Evolutionary conservation across 1,140 invertebrate genomes (phyloP).

Genomic region (Pollicipes pollicipes): DNA sequence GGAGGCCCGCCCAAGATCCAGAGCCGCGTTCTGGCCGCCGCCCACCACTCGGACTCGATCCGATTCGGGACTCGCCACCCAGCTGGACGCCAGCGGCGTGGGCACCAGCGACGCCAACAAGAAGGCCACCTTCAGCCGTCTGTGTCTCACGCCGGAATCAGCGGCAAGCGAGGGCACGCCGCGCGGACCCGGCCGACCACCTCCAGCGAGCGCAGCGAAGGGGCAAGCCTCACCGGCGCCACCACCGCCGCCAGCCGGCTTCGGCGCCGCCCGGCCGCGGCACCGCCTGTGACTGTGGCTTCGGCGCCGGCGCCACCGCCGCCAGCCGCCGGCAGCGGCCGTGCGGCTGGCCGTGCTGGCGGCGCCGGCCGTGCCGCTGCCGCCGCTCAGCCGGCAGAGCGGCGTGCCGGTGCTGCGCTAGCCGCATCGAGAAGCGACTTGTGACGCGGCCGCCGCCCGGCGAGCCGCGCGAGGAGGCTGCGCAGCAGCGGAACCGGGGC

Average conservation of each 20-base stretch:
- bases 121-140: not conserved
- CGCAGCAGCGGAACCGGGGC: not conserved
- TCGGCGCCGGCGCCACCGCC: too few species aligned
- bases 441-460: not conserved
- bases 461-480: not conserved
- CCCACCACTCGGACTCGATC: not conserved
- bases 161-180: not conserved
- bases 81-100: not conserved
- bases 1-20: too few species aligned
- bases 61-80: not conserved
- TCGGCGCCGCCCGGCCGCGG: too few species aligned
- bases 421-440: not conserved
- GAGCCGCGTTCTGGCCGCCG: not conserved
- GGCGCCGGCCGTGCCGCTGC: not conserved
- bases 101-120: conserved; percentile 4
- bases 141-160: not conserved
- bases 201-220: not conserved
- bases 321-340: too few species aligned
- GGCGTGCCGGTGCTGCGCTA: conserved; percentile 5
- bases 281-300: too few species aligned
- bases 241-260: too few species aligned
- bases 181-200: not conserved
- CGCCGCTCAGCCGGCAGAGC: not conserved
- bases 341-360: too few species aligned
- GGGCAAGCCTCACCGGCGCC: not conserved